phyloP scores from a whole-genome alignment of 1,140 invertebrate genomes.

The Zaprionus gabonicus region DNA sequence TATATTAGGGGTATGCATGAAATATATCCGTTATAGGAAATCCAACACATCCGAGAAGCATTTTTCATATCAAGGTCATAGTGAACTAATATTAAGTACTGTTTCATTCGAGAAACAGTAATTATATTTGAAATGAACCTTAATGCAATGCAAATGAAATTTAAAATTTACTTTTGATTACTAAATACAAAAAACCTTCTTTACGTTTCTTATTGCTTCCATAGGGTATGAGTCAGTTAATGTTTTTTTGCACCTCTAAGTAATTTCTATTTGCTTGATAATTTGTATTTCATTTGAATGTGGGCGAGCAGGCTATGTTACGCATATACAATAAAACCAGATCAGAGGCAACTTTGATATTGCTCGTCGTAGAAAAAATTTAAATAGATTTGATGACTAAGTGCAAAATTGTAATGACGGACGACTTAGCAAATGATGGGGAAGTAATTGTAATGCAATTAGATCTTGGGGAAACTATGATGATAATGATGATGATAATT shows the following conservation, averaged over 20 bases:
- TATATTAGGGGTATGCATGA: neutral
- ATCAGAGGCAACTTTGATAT: slow-evolving; percentile 26
- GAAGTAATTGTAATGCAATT: slow-evolving; percentile 17
- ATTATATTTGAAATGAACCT: neutral
- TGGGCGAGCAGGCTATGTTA: slow-evolving; percentile 29
- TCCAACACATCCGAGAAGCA: neutral
- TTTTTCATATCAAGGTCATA: no score
- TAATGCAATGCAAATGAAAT: neutral
- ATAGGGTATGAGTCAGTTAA: slow-evolving; percentile 4
- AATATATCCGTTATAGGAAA: neutral
- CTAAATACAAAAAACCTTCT: no score
- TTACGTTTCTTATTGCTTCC: no score
- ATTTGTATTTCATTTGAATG: slow-evolving; percentile 38
- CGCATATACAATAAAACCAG: slow-evolving; percentile 51
- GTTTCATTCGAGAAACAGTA: neutral
- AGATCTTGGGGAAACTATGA: slow-evolving; percentile 8
- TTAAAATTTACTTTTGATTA: neutral
- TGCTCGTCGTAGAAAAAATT: slow-evolving; percentile 1
- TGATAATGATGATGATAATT: slow-evolving; percentile 22
- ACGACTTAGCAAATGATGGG: slow-evolving; percentile 21
- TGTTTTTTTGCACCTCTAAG: neutral
- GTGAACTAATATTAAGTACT: neutral
- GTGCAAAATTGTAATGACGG: slow-evolving; percentile 22
- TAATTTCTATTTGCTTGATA: slow-evolving; percentile 15
- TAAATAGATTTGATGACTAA: slow-evolving; percentile 45